These are phyloP conservation scores for Nasua narica DNA, from an alignment of 2,797 vertebrate genomes.

Conservation along the genomic window DNA sequence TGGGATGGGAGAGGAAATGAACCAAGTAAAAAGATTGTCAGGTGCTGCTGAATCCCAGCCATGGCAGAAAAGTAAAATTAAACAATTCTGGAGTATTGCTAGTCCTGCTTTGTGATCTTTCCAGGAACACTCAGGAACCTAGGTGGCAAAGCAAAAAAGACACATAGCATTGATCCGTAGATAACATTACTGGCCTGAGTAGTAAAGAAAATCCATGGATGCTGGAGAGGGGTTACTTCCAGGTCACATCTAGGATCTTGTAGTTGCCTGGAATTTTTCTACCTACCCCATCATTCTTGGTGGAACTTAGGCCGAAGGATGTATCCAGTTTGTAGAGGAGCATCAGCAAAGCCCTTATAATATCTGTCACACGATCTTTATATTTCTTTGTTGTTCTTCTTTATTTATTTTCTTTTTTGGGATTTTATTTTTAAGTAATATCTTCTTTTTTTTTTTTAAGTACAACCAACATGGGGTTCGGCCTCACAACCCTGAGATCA, in stretches of 20 bases:
- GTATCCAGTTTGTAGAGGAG: not conserved
- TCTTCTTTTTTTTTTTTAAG: not conserved
- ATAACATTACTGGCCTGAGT: not conserved
- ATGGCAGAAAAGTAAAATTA: not conserved
- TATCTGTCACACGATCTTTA: not conserved
- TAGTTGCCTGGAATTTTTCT: not conserved
- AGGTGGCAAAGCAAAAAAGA: not conserved
- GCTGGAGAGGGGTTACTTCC: not conserved
- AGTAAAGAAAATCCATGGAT: not conserved
- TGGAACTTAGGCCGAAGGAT: not conserved
- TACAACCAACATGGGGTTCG: not conserved
- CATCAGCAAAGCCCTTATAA: not conserved
- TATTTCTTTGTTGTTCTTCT: not conserved
- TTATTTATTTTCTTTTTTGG: not conserved
- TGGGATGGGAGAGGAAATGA: not conserved
- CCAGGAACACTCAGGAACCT: not conserved
- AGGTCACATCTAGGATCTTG: not conserved
- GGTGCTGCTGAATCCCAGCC: not conserved
- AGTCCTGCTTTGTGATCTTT: not conserved
- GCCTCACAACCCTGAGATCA: not conserved
- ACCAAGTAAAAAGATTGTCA: not conserved
- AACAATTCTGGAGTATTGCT: not conserved
- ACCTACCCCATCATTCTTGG: not conserved
- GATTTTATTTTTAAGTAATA: not conserved
- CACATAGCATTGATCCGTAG: not conserved